Conservation (phyloP, 2,113 vertebrate genomes). For the Gobiocypris rarus region DNA sequence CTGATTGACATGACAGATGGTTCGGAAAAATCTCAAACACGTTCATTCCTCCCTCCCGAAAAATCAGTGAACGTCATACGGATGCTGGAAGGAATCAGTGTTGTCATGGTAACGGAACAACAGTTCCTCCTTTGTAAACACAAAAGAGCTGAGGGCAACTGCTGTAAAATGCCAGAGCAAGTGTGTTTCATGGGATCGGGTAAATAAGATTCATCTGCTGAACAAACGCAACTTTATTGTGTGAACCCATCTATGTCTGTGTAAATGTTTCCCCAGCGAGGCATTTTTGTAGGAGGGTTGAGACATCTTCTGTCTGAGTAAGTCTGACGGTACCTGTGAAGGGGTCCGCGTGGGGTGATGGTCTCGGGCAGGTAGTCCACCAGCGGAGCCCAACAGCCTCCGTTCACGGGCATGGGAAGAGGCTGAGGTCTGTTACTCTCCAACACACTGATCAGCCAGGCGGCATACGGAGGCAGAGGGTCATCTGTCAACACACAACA, state of each 20-base stretch:
- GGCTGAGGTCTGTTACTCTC: slow-evolving; percentile 93
- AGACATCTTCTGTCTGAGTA: too few relatives aligned
- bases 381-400: slow-evolving; percentile 96
- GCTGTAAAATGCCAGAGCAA: slow-evolving; percentile 28
- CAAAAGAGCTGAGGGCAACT: neutral
- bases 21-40: slow-evolving; percentile 19
- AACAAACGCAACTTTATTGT: slow-evolving; percentile 15
- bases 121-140: neutral
- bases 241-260: slow-evolving; percentile 21
- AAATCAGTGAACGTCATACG: neutral
- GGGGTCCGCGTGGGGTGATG: slow-evolving; percentile 90
- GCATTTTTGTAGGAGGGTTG: neutral
- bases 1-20: slow-evolving; percentile 12
- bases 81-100: slow-evolving; percentile 16
- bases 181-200: neutral
- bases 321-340: slow-evolving; percentile 82
- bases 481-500: slow-evolving; percentile 76
- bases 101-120: slow-evolving; percentile 14
- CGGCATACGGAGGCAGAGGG: slow-evolving; percentile 91
- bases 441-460: slow-evolving; percentile 91
- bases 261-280: neutral
- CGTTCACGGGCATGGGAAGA: slow-evolving; percentile 94
- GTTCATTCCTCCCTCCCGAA: neutral
- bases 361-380: slow-evolving; percentile 98
- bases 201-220: neutral